phyloP scores from a whole-genome alignment of 2,113 vertebrate genomes.

The Pitta sordida region DNA sequence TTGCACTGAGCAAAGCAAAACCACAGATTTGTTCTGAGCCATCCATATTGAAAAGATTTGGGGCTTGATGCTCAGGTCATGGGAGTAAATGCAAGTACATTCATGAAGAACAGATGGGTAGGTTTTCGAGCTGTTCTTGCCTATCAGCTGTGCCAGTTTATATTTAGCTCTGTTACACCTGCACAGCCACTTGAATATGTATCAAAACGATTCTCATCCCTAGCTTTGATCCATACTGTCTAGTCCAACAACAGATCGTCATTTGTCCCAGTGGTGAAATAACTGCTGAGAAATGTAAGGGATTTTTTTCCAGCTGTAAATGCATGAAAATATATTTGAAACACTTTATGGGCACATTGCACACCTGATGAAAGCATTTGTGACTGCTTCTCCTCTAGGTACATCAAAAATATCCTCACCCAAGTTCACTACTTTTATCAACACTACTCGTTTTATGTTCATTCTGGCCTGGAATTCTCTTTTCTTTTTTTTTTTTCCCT shows the following conservation, averaged over 20 bases:
- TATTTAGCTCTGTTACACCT: constrained; percentile 31
- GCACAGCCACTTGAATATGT: background rate
- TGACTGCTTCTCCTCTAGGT: constrained; percentile 1
- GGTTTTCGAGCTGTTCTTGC: background rate
- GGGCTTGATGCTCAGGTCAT: background rate
- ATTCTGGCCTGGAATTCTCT: background rate
- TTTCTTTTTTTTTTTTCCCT: background rate
- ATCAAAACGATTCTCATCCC: background rate
- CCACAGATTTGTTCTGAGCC: background rate
- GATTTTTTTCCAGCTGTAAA: constrained; percentile 7
- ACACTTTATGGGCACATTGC: constrained; percentile 27
- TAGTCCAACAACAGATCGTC: constrained; percentile 27
- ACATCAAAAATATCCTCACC: constrained; percentile 10
- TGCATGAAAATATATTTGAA: constrained; percentile 19
- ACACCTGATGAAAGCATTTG: constrained; percentile 40
- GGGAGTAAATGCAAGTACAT: background rate
- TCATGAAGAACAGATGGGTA: background rate
- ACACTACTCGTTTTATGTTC: background rate
- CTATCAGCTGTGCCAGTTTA: background rate
- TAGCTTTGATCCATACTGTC: constrained; percentile 14
- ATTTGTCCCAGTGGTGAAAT: constrained; percentile 35
- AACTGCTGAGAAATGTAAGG: constrained; percentile 1
- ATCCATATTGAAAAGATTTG: background rate
- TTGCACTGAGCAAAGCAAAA: background rate
- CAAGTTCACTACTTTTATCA: constrained; percentile 11